A percentile compares a stretch with the other conserved stretches of the same genome.
These are phyloP conservation scores for Chaetogeoica ovagalla DNA, from an alignment of 2,888 invertebrate species.

Conservation along the genomic window DNA sequence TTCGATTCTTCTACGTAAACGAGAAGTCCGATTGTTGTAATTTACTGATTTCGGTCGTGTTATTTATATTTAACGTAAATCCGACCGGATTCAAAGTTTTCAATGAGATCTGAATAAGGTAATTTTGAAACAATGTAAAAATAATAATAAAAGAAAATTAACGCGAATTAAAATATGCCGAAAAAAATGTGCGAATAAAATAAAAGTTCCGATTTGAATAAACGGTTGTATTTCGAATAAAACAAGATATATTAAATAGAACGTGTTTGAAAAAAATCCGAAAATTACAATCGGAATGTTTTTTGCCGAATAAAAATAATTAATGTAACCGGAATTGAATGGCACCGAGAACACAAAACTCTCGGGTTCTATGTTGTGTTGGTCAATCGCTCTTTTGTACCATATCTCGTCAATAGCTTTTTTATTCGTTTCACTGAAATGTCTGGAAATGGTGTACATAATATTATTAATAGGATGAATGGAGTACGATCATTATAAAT, in stretches of 20 bases:
- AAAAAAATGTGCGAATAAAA: too few relatives aligned
- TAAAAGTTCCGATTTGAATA: too few relatives aligned
- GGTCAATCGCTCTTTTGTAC: constrained; percentile 90
- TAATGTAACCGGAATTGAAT: constrained; percentile 63
- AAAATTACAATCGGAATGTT: constrained; percentile 15
- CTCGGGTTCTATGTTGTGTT: constrained; percentile 81
- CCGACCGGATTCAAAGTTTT: too few relatives aligned
- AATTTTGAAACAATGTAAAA: too few relatives aligned
- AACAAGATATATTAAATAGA: too few relatives aligned
- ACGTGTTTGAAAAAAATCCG: neutral
- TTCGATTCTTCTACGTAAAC: neutral
- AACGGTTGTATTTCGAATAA: too few relatives aligned
- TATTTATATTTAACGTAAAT: too few relatives aligned
- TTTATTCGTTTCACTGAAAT: constrained; percentile 79
- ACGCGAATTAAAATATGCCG: too few relatives aligned
- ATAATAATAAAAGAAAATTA: too few relatives aligned
- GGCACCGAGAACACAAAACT: constrained; percentile 90
- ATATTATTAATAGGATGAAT: neutral
- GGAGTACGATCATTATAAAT: neutral
- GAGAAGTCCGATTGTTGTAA: neutral
- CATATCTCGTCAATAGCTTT: constrained; percentile 85
- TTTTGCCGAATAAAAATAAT: neutral
- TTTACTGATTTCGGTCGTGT: neutral
- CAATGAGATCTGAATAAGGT: neutral
- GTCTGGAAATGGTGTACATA: constrained; percentile 62